Base-by-base conservation (phyloP, 2,888 invertebrate genomes). In the Tortricodes alternella region DNA sequence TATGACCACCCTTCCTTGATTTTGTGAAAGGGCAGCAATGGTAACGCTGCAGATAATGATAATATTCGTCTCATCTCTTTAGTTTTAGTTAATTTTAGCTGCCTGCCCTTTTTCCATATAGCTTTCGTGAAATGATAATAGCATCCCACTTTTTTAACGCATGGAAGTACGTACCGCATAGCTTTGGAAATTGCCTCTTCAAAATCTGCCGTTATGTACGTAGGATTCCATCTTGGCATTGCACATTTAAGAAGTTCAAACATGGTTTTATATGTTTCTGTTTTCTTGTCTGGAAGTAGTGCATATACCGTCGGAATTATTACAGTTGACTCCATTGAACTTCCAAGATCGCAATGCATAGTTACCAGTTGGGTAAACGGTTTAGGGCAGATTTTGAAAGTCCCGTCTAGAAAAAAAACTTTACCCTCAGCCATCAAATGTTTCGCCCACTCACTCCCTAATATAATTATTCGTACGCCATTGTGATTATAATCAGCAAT, bases 61-160 rank as follows among this genome's bases (percentile, higher is more conserved):
- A 23, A 23, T 41, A 41, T 41, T 23, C 39, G 19, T 23, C 39
- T 39, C 21, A 1, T 23, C 3, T 46, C 46, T 46, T 21, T 46
- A 13, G 18, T 46, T 46, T 46, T 46, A 21, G 9, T 46, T 19
- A 35, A 23, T 11, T 46, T n/a, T 21, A 46, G 34, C 34, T 41
- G 39, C 23, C 7, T 41, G 13, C 39, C 39, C 23, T 41, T 41
- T 41, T 41, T 41, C 39, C 23, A 46, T 46, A 46, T 34, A 5
- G 23, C 46, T 34, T 46, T 46, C 21, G 34, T 34, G 21, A 46
- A 46, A 23, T 35, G 19, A 46, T 34, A 46, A 34, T 46, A 46
- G 21, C 34, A 46, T 18, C 46, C 16, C 34, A 34, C 16, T 34
- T 34, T 35, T 7, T 46, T 13, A 46, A 13, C 21, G 11, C 34